Evolutionary conservation across 2,888 invertebrate genomes (phyloP).

Genomic region (Tenthredo distinguenda): DNA sequence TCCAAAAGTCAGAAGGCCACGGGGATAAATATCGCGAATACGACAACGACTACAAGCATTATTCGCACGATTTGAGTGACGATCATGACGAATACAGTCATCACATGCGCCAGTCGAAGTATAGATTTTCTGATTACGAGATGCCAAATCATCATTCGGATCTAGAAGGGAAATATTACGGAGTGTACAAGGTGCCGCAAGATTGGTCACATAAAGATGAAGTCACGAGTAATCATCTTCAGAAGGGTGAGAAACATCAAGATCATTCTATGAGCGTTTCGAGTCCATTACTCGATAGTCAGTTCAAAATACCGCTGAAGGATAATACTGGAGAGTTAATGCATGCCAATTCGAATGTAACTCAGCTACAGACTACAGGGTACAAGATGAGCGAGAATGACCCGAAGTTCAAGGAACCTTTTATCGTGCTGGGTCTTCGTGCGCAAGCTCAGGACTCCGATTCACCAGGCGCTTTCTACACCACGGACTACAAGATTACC

Average conservation of each 20-base stretch:
- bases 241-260: neutral
- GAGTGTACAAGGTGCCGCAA: constrained; percentile 10
- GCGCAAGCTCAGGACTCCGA: neutral
- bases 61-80: constrained; percentile 2
- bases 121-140: neutral
- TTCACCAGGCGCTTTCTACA: constrained; percentile 28
- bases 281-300: neutral
- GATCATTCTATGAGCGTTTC: neutral
- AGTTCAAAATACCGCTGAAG: neutral
- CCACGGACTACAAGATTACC: constrained; percentile 30
- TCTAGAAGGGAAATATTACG: neutral
- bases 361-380: neutral
- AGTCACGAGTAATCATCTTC: neutral
- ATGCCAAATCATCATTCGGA: neutral
- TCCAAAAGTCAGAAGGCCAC: constrained; percentile 4
- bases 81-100: neutral
- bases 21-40: constrained; percentile 19
- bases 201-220: constrained; percentile 24
- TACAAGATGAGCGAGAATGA: constrained; percentile 31
- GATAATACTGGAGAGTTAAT: neutral
- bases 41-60: constrained; percentile 28
- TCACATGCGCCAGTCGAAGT: neutral
- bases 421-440: constrained; percentile 26
- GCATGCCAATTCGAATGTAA: neutral
- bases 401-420: constrained; percentile 9